Evolutionary conservation across 2,888 invertebrate genomes (phyloP).

Genomic region (Euzophera pinguis): DNA sequence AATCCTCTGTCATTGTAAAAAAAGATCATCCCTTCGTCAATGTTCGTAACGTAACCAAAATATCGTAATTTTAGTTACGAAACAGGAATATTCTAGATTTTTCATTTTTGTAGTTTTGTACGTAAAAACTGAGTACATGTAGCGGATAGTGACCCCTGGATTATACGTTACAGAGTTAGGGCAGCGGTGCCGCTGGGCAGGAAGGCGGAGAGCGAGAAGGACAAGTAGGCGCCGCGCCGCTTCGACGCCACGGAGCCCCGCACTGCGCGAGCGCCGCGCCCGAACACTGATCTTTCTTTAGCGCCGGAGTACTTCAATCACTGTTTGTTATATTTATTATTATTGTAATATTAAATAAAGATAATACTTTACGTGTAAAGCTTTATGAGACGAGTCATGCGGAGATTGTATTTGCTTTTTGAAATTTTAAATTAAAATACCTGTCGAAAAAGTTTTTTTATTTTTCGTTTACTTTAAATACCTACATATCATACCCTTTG

Average conservation of each 20-base stretch:
- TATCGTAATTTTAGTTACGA: too few relatives aligned
- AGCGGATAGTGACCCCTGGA: too few relatives aligned
- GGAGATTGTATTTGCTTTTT: constrained; percentile 79
- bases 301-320: constrained; percentile 59
- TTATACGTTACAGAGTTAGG: constrained; percentile 83
- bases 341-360: constrained; percentile 67
- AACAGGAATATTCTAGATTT: too few relatives aligned
- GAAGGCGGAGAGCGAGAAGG: constrained; percentile 91
- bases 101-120: too few relatives aligned
- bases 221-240: constrained; percentile 81
- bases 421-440: constrained; percentile 80
- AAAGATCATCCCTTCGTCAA: too few relatives aligned
- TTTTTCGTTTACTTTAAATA: constrained; percentile 11
- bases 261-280: constrained; percentile 49
- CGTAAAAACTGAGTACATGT: too few relatives aligned
- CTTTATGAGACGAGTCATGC: constrained; percentile 77
- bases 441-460: constrained; percentile 53
- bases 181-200: constrained; percentile 94
- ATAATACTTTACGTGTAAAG: constrained; percentile 75
- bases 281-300: constrained; percentile 53
- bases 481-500: too few relatives aligned
- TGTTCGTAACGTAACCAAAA: too few relatives aligned
- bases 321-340: constrained; percentile 77
- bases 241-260: constrained; percentile 13
- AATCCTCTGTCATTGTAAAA: too few relatives aligned